Percentiles rank a stretch among this genome's conserved stretches.
These are phyloP conservation scores for Drosophila bocqueti DNA, from an alignment of 1,140 invertebrate genomes.

Conservation along the genomic window DNA sequence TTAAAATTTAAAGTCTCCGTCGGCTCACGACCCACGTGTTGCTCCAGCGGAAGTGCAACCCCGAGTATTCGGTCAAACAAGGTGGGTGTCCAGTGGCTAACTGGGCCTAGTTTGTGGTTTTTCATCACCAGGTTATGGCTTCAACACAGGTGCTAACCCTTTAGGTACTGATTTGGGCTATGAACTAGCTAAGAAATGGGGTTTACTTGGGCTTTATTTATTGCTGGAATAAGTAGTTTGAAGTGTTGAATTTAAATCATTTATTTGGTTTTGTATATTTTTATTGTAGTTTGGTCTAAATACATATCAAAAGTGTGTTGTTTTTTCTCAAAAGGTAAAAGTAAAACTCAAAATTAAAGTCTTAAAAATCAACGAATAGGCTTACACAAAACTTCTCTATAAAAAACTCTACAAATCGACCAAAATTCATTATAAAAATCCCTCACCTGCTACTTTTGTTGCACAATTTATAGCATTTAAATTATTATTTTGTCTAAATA, in stretches of 20 bases:
- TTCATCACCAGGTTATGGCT: neutral
- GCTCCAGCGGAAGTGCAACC: constrained; percentile 27
- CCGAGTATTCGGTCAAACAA: neutral
- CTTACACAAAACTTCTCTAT: no score
- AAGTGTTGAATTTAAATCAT: neutral
- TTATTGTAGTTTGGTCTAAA: no score
- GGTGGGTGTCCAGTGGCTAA: constrained; percentile 37
- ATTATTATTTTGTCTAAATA: neutral
- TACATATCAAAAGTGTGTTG: no score
- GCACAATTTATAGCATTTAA: neutral
- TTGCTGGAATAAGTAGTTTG: neutral
- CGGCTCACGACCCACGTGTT: constrained; percentile 30
- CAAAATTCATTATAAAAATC: neutral
- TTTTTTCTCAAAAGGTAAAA: no score
- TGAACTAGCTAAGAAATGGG: neutral
- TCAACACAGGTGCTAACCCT: neutral
- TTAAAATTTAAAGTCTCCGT: constrained; percentile 22
- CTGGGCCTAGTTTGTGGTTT: neutral
- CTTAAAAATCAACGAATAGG: neutral
- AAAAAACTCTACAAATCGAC: no score
- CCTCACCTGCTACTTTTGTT: no score
- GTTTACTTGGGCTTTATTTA: neutral
- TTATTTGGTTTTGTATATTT: neutral
- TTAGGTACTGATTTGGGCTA: neutral
- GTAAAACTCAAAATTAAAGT: neutral